Evolutionary conservation across 30 jellyfish, hydroid and myxozoan species (phyloP), one percentile per base, ranked within the genome.

Genomic region (Sanderia malayensis): DNA sequence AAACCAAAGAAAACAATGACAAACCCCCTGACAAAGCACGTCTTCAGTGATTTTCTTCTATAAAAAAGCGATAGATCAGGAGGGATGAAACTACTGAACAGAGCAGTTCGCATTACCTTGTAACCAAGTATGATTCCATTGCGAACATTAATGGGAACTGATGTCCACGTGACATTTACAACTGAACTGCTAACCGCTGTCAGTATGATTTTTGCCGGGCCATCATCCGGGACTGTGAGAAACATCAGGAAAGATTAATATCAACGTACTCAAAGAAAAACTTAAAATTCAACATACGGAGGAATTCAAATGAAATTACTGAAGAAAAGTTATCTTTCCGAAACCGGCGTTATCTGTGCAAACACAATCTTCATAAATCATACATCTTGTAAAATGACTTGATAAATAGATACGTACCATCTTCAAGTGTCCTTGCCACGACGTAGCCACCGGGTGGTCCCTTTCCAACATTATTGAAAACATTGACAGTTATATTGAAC

Each of bases 71-170:
- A n/a, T n/a, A n/a, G n/a, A n/a, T n/a, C n/a, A n/a, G n/a, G n/a
- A n/a, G n/a, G n/a, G n/a, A n/a, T n/a, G n/a, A n/a, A n/a, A n/a
- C n/a, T n/a, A n/a, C n/a, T n/a, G n/a, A n/a, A n/a, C n/a, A n/a
- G n/a, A n/a, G n/a, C n/a, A n/a, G n/a, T n/a, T n/a, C n/a, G n/a
- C n/a, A n/a, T 23, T 64, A 89, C 97, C 74, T 61, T 74, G 63
- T 90, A 90, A 13, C 96, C 97, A 4, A 90, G 86, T 2, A 90
- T 71, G 24, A 76, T n/a, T 44, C 97, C 97, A 57, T 82, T 90
- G 52, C 92, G 83, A 65, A 83, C 82, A 18, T 71, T 74, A 18
- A 57, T 55, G 11, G 95, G 95, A 46, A 90, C 92, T 9, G 90
- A 86, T 25, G 89, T 95, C 97, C 97, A 90, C 7, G 89, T 67